phyloP scores from a whole-genome alignment of 2,113 vertebrate species.

The Bufo gargarizans region DNA sequence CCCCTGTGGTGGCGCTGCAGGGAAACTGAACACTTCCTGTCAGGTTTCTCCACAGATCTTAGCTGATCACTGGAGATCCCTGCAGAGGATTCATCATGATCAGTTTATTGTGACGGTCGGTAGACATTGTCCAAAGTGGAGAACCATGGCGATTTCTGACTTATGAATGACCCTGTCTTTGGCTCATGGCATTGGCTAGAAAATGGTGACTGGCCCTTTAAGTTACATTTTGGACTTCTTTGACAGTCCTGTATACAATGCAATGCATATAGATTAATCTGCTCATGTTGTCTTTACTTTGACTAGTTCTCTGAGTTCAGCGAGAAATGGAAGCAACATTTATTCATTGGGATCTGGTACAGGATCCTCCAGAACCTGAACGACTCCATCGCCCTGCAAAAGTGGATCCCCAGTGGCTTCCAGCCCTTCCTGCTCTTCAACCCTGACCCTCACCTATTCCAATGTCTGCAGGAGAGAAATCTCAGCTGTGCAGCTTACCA shows the following conservation, averaged over 20 bases:
- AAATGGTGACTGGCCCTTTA: too few species aligned
- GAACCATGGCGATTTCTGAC: too few species aligned
- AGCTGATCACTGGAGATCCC: too few species aligned
- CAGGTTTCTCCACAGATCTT: too few species aligned
- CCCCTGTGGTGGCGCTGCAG: too few species aligned
- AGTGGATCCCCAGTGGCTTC: constrained; percentile 45
- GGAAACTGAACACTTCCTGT: too few species aligned
- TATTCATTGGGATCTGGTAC: constrained; percentile 61
- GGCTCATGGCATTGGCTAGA: too few species aligned
- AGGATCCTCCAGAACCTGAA: constrained; percentile 47
- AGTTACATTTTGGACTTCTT: too few species aligned
- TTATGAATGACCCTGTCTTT: too few species aligned
- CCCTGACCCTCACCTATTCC: background rate
- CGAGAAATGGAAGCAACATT: constrained; percentile 58
- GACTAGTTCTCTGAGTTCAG: constrained; percentile 41
- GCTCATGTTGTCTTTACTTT: background rate
- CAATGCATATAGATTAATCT: background rate
- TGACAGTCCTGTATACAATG: background rate
- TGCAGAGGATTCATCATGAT: too few species aligned
- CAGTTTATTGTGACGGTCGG: too few species aligned
- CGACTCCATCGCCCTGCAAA: background rate
- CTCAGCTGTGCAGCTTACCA: constrained; percentile 54
- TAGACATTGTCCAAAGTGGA: too few species aligned
- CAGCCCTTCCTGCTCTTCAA: constrained; percentile 19
- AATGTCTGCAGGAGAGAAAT: constrained; percentile 57